Evolutionary conservation across 1,140 invertebrate species (phyloP), one percentile per base, ranked within the genome.

Genomic region (Rhagoletis pomonella): DNA sequence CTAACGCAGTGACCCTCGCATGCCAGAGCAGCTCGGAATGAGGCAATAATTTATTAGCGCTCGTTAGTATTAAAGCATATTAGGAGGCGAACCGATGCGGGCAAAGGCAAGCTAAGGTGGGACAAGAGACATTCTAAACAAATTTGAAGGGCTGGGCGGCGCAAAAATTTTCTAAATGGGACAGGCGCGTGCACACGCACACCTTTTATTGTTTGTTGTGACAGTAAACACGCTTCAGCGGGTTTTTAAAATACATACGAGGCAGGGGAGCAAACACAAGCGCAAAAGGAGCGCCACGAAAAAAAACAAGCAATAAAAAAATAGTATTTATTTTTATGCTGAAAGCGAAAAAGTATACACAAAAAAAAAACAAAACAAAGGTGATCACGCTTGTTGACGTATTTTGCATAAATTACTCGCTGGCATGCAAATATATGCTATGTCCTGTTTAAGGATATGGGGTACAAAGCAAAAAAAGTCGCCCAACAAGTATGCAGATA

Each of bases 401-500:
- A 60, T 59, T 85, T 85, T 85, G 50, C 84, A 85, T 85, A 85
- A 85, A 85, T 85, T 85, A 85, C 58, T 42, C 12, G 17, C 39
- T 62, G 29, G 39, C 55, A 85, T 85, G 58, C 84, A 85, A 85
- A 85, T 81, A 50, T 85, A 39, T 60, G 12, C 77, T 10, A 85
- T 59, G 84, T 62, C 84, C 59, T 85, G 39, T 85, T 3, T 85
- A n/a, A 44, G 58, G 58, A 59, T 47, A 60, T 85, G 59, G 59
- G 29, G 10, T 85, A 39, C 50, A 2, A 62, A 14, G 29, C 42
- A n/a, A 17, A 29, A 29, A 59, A 60, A 60, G 42, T 62, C n/a
- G 62, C 39, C 84, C 62, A 12, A 42, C 55, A 58, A 55, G 58
- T 85, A 62, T 60, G 84, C 84, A 60, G 14, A 39, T 77, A 59